Evolutionary conservation across 2,888 invertebrate genomes (phyloP).

Genomic region (Macrosoma leucophasiata): DNA sequence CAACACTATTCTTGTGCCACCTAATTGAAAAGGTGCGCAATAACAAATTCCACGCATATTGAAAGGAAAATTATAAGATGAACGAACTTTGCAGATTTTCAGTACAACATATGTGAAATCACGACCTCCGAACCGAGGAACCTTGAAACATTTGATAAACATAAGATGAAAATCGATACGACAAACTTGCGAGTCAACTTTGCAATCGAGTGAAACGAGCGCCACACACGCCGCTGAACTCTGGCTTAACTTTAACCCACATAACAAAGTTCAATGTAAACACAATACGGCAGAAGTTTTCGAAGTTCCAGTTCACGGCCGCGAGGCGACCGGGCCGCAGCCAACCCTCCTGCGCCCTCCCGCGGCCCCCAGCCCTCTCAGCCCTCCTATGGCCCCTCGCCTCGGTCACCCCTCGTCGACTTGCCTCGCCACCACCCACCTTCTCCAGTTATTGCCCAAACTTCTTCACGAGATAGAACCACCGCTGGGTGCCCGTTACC

Average conservation of each 20-base stretch:
- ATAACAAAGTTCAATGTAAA: constrained; percentile 76
- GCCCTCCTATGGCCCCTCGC: constrained; percentile 10
- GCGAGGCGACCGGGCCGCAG: constrained; percentile 46
- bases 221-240: constrained; percentile 71
- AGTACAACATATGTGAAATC: constrained; percentile 12
- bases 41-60: not conserved
- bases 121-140: constrained; percentile 31
- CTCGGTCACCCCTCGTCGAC: constrained; percentile 16
- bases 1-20: too few species aligned
- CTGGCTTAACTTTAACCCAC: constrained; percentile 75
- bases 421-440: constrained; percentile 19
- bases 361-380: constrained; percentile 12
- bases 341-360: constrained; percentile 29
- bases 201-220: constrained; percentile 62
- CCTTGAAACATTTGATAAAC: constrained; percentile 71
- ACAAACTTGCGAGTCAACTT: constrained; percentile 68
- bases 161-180: constrained; percentile 71
- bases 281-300: constrained; percentile 73
- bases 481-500: too few species aligned
- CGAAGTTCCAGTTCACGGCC: constrained; percentile 73
- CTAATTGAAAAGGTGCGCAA: not conserved
- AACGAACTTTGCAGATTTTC: too few species aligned
- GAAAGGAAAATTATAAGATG: constrained; percentile 1
- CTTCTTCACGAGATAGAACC: constrained; percentile 27
- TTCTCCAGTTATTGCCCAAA: constrained; percentile 27